Evolutionary conservation across 2,113 vertebrate genomes (phyloP).

Genomic region (Chlorocebus sabaeus): DNA sequence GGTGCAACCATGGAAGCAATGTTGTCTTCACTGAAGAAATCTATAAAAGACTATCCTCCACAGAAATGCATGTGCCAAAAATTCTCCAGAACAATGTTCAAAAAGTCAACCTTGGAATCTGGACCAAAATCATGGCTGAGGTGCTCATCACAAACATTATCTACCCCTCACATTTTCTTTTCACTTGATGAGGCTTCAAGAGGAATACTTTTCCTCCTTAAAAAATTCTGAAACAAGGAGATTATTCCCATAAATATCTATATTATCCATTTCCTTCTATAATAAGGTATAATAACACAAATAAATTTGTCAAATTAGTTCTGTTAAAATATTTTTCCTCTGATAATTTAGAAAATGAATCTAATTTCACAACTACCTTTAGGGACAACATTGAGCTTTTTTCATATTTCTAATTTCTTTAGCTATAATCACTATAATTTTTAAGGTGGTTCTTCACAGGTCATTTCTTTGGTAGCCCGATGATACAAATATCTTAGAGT

Average conservation of each 20-base stretch:
- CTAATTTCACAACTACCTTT: conserved; percentile 8
- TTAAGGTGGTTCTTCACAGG: background rate
- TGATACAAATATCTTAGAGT: background rate
- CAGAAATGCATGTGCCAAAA: background rate
- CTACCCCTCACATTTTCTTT: background rate
- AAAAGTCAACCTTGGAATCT: conserved; percentile 21
- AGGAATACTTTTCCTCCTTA: background rate
- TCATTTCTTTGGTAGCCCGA: background rate
- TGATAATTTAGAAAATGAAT: conserved; percentile 51
- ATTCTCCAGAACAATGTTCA: conserved; percentile 1
- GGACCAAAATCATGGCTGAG: conserved; percentile 53
- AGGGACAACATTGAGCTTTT: background rate
- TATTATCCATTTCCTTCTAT: background rate
- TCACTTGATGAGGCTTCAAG: background rate
- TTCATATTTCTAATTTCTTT: conserved; percentile 28
- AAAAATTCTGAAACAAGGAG: background rate
- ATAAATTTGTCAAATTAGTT: conserved; percentile 18
- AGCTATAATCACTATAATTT: conserved; percentile 25
- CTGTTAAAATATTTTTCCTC: conserved; percentile 48
- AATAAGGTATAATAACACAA: background rate
- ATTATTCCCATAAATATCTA: conserved; percentile 29
- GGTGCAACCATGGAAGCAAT: background rate
- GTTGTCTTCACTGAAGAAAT: background rate
- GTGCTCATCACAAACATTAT: conserved; percentile 1
- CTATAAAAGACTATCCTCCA: background rate